phyloP scores from a whole-genome alignment of 2,113 vertebrate species.

The Andinoacara biseriatus region DNA sequence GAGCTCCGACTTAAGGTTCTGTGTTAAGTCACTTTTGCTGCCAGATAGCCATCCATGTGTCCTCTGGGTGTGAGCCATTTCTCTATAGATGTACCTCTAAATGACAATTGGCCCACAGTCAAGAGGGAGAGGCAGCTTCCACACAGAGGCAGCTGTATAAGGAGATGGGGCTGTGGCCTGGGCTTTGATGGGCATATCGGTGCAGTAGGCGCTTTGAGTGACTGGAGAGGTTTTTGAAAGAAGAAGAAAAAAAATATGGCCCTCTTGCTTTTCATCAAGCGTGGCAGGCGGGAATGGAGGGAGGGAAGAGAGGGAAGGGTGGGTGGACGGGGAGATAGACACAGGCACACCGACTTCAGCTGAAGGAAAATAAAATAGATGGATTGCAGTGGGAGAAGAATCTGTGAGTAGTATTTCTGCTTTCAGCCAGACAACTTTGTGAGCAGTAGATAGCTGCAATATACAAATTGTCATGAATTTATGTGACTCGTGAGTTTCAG shows the following conservation, averaged over 20 bases:
- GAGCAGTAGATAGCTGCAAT: neutral
- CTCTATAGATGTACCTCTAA: constrained; percentile 9
- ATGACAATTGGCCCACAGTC: constrained; percentile 39
- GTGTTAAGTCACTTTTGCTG: neutral
- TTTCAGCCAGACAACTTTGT: constrained; percentile 1
- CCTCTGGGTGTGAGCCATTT: constrained; percentile 4
- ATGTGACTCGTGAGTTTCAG: constrained; percentile 37
- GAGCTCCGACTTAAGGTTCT: neutral
- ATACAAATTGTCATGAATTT: constrained; percentile 16
- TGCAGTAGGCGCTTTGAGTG: constrained; percentile 53
- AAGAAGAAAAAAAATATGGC: constrained; percentile 11
- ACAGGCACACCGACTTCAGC: constrained; percentile 33
- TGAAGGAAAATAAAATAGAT: constrained; percentile 39
- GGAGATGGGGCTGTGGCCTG: constrained; percentile 50
- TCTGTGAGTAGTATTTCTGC: constrained; percentile 21
- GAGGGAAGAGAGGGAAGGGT: neutral
- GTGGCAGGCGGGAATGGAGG: constrained; percentile 46
- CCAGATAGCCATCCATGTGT: neutral
- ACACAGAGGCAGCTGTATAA: constrained; percentile 25
- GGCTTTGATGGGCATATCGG: constrained; percentile 53
- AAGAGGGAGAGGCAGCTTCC: constrained; percentile 19
- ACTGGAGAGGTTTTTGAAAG: constrained; percentile 53
- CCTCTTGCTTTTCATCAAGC: constrained; percentile 74
- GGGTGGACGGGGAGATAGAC: neutral
- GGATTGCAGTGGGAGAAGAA: constrained; percentile 30